phyloP scores from a whole-genome alignment of 1,140 invertebrate species.

The Papilio aristodemus region DNA sequence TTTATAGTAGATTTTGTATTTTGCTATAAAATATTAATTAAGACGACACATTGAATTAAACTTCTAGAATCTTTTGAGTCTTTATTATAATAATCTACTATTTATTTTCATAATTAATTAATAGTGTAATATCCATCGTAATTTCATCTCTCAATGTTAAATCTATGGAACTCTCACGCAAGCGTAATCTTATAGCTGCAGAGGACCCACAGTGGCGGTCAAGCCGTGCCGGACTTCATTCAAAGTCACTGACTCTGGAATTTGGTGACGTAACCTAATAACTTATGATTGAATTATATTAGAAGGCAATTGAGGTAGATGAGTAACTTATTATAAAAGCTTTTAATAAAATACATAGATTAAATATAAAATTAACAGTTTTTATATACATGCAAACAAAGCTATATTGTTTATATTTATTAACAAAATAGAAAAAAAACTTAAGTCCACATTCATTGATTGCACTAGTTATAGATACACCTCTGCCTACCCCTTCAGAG shows the following conservation, averaged over 20 bases:
- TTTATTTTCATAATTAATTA: neutral
- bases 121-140: neutral
- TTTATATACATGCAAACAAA: too few species aligned
- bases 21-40: too few species aligned
- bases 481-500: too few species aligned
- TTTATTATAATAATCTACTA: neutral
- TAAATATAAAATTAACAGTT: too few species aligned
- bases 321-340: neutral
- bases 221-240: conserved; percentile 37
- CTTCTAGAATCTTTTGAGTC: too few species aligned
- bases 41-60: too few species aligned
- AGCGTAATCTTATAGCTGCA: conserved; percentile 59
- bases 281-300: conserved; percentile 29
- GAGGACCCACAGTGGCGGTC: conserved; percentile 56
- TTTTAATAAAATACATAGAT: neutral
- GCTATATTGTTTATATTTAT: too few species aligned
- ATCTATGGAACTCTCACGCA: conserved; percentile 47
- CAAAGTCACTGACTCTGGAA: conserved; percentile 54
- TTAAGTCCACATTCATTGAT: too few species aligned
- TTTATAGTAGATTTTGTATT: too few species aligned
- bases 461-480: too few species aligned
- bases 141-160: conserved; percentile 36
- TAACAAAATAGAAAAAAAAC: too few species aligned
- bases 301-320: neutral
- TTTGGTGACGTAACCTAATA: conserved; percentile 43